Base-by-base conservation (phyloP, 1,140 invertebrate species). In the Coptotermes formosanus region DNA sequence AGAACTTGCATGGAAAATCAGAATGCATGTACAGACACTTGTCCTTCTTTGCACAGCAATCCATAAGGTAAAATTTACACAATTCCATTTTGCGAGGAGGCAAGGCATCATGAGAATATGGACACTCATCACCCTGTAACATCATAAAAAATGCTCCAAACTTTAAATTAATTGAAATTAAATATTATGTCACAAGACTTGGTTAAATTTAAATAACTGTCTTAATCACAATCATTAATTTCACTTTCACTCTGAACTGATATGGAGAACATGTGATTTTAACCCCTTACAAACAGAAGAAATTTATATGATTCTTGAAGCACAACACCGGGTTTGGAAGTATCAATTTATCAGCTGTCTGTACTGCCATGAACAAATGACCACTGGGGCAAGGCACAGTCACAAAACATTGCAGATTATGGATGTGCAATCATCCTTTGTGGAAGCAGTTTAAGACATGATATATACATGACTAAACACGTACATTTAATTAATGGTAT, bases 1-100 rank as follows among this genome's bases (percentile, higher is more conserved):
- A 99, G 92, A 97, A 99, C 93, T 99, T 99, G 92, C 98, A 99
- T 59, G 98, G 98, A 90, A 98, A 99, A 90, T 99, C 98, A 88
- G 96, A 95, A 92, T 99, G 98, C 95, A 99, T 97, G 89, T 98
- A 99, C 7, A 97, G 92, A 92, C 98, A 99, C 91, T 98, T 97
- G 88, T 98, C 97, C 88, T 96, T 94, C 92, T 99, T 99, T 16
- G 96, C 96, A 92, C 98, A 99, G 90, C 97, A 97, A 86, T 98
- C 97, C 94, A 97, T 97, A 75, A 99, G 90, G 91, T 99, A 99
- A 92, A 98, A 99, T 92, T 99, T 99, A 91, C 98, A 99, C 0
- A 99, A 91, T 90, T 99, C 98, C 93, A 97, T 94, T 92, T 98
- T 98, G 86, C 97, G 94, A 2, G 95, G 95, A 55, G 95, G 96